Conservation (phyloP, 2,888 invertebrate species). For the Coleophora deauratella region DNA sequence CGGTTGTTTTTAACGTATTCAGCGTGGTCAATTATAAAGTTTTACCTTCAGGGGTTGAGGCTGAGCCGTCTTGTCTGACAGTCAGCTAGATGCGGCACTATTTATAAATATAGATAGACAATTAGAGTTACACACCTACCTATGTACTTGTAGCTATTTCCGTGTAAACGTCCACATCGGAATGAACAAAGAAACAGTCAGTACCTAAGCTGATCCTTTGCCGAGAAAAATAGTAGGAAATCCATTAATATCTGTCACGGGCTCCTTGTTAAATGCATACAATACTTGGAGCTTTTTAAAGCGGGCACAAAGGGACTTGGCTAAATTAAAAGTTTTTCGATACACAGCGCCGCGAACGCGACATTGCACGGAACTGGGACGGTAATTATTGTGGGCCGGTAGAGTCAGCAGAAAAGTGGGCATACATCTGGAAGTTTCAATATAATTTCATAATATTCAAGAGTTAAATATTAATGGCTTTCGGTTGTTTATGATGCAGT, state of each 20-base stretch:
- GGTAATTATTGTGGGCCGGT: slow-evolving; percentile 60
- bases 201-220: slow-evolving; percentile 65
- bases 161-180: slow-evolving; percentile 7
- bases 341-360: slow-evolving; percentile 50
- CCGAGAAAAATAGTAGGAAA: slow-evolving; percentile 70
- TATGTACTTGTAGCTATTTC: no score
- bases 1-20: no score
- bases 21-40: no score
- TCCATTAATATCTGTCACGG: slow-evolving; percentile 69
- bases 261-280: slow-evolving; percentile 74
- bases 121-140: no score
- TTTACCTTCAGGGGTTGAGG: no score
- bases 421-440: no score
- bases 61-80: no score
- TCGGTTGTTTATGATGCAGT: no score
- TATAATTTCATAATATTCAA: no score
- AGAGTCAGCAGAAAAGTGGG: slow-evolving; percentile 26
- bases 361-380: slow-evolving; percentile 67
- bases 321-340: slow-evolving; percentile 75
- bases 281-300: slow-evolving; percentile 73
- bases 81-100: no score
- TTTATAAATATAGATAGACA: no score
- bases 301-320: slow-evolving; percentile 69
- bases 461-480: no score
- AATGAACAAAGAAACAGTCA: slow-evolving; percentile 52